Base-by-base conservation (phyloP, 2,797 vertebrate genomes). In the Allobates femoralis region DNA sequence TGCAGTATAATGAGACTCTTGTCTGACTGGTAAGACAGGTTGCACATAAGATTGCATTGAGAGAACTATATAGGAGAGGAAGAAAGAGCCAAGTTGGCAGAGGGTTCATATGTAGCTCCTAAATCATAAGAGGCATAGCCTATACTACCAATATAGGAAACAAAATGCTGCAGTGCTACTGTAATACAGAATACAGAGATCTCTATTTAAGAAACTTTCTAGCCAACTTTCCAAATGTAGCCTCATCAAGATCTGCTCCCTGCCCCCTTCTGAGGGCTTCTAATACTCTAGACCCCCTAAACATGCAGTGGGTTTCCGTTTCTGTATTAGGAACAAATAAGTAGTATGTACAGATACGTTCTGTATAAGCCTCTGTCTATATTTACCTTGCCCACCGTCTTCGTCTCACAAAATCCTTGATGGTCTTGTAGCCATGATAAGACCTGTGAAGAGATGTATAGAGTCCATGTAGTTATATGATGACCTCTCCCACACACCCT, bases 321-420 rank as follows among this genome's bases (percentile, higher is more conserved):
- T 60, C 77, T 60, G 41, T 55, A 51, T 56, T 78, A 53, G 34
- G 12, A 79, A 37, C 58, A 80, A 66, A 80, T 53, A 67, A 67
- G 23, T 41, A 50, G 58, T 6, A 21, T 51, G 79, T 80, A 16
- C 78, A 64, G 37, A 28, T 15, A 64, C 34, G n/a, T 80, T 80
- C 60, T 34, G 21, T 10, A 23, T 23, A 50, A 67, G 60, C 1
- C 10, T 30, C 19, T 21, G 21, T 18, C 16, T 16, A 28, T 50
- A 62, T 71, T 92, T 94, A 99, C 98, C 98, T 99, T 90, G 96
- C 95, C 98, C 98, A 99, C 87, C 98, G 96, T 90, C 97, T 95
- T 89, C 98, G 96, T 86, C 98, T 94, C n/a, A 99, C 98, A 90
- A 99, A 99, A 92, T 99, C 98, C 92, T 98, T 99, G 91, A 99